Conservation (phyloP, 2,113 vertebrate genomes). For the Astatoreochromis straeleni region DNA sequence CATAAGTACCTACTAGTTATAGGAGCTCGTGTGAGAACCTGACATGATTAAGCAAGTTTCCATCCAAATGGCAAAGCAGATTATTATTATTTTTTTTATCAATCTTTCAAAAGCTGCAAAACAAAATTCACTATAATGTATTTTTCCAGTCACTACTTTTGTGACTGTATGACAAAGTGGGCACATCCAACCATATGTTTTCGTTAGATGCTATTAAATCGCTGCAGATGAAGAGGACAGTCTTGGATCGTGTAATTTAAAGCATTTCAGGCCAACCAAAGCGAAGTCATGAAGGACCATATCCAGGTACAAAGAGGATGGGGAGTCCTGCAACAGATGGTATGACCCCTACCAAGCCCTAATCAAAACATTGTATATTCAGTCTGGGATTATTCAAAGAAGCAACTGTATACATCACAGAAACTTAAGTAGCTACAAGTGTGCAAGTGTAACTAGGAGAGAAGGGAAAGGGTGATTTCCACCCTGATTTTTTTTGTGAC, state of each 20-base stretch:
- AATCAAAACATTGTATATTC: neutral
- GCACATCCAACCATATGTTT: neutral
- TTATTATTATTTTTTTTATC: neutral
- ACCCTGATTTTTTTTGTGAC: neutral
- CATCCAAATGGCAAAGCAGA: neutral
- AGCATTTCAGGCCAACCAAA: neutral
- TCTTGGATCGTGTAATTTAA: neutral
- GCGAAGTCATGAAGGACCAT: neutral
- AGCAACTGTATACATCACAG: neutral
- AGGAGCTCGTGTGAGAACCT: neutral
- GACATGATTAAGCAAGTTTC: neutral
- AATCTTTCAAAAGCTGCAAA: neutral
- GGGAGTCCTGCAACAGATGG: neutral
- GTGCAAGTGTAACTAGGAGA: neutral
- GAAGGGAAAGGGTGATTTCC: neutral
- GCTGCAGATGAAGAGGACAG: neutral
- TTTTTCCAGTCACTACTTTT: neutral
- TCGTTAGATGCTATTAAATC: neutral
- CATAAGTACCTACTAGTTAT: neutral
- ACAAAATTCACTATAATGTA: neutral
- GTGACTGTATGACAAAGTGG: neutral
- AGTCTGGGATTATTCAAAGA: neutral
- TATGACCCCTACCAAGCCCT: neutral
- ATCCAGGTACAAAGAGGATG: neutral
- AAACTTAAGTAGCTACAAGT: neutral